Evolutionary conservation across 1,140 invertebrate genomes (phyloP), one percentile per base, ranked within the genome.

Genomic region (Aleiodes sp.): DNA sequence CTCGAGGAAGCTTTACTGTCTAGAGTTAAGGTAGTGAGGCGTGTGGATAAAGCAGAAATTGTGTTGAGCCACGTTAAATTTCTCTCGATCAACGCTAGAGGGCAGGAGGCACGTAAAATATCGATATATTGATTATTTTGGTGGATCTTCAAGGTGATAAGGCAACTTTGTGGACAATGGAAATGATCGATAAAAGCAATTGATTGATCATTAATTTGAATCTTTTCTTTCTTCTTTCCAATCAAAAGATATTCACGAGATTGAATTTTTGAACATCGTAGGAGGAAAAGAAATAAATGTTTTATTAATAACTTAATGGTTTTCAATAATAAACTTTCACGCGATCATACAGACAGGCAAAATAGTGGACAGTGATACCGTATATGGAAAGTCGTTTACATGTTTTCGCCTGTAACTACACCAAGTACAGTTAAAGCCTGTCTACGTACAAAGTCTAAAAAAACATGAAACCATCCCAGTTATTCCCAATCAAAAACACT

Each of bases 331-430:
- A 43, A 65, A 65, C 31, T 31, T 52, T 52, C 43, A 56, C 63
- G n/a, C 16, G 21, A 21, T 41, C 28, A 33, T 28, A 28, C 35
- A 29, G 43, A 63, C 56, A 66, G 37, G 63, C 33, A n/a, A n/a
- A n/a, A n/a, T n/a, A n/a, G n/a, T n/a, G n/a, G 69, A 60, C 41
- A 64, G 35, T 16, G 43, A 31, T 37, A 33, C 66, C 66, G 33
- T 33, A 62, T 65, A 66, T 26, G 63, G 41, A 69, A 72, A 72
- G 66, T 56, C 57, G 70, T 69, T 72, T 69, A 68, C 16, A 65
- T 35, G 33, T 10, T 68, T 31, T 61, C 21, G 43, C 59, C 59
- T 65, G 29, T 63, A 66, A 24, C 6, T 24, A 43, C 59, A 64
- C 60, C 37, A 35, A 65, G 26, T 60, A 24, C 31, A 61, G 24